These are phyloP conservation scores for Drosophila robusta DNA, from an alignment of 2,888 invertebrate genomes.

Conservation along the genomic window DNA sequence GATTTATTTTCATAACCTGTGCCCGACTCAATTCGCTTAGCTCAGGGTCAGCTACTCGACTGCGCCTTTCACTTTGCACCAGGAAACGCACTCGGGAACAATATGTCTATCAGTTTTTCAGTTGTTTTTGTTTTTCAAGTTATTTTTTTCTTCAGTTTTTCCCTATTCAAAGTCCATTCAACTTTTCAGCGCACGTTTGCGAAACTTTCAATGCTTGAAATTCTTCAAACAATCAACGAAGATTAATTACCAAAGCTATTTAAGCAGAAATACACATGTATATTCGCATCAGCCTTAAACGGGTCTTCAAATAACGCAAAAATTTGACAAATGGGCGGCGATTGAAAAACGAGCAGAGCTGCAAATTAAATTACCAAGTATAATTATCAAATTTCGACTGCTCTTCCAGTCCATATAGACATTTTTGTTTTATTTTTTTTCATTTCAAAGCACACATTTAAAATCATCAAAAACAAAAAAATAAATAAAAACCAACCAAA, in stretches of 20 bases:
- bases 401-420: constrained; percentile 15
- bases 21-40: constrained; percentile 38
- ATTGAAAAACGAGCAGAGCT: constrained; percentile 53
- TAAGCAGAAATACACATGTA: constrained; percentile 23
- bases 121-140: neutral
- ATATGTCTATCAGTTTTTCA: constrained; percentile 3
- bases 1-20: constrained; percentile 48
- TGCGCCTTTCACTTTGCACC: constrained; percentile 70
- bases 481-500: neutral
- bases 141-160: neutral
- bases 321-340: constrained; percentile 62
- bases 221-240: constrained; percentile 41
- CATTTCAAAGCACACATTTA: constrained; percentile 27
- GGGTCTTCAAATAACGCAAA: constrained; percentile 44
- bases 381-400: constrained; percentile 34
- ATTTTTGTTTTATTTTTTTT: constrained; percentile 1
- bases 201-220: constrained; percentile 28
- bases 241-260: constrained; percentile 60
- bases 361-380: constrained; percentile 68
- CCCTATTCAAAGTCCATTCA: constrained; percentile 66
- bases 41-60: constrained; percentile 65
- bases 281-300: constrained; percentile 11
- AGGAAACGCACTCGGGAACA: constrained; percentile 57
- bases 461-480: constrained; percentile 11
- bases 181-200: constrained; percentile 44